Percentiles rank a stretch among this genome's conserved stretches.
Evolutionary conservation across 2,888 invertebrate genomes (phyloP).

Genomic region (Cantharis lateralis): DNA sequence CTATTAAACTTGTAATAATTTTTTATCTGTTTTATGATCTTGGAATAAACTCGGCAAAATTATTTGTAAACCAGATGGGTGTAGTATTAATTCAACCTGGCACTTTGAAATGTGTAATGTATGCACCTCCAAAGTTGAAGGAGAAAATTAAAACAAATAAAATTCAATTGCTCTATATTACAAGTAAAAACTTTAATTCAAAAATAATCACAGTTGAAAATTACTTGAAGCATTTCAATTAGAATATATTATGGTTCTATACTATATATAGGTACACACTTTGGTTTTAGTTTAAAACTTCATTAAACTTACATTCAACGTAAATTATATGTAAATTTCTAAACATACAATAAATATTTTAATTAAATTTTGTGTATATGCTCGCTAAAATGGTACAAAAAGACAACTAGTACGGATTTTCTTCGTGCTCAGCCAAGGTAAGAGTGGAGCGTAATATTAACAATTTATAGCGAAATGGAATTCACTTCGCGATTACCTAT

Average conservation of each 20-base stretch:
- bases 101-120: neutral
- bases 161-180: neutral
- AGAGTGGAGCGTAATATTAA: neutral
- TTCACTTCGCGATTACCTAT: neutral
- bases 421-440: neutral
- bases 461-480: neutral
- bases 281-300: neutral
- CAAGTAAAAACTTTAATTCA: neutral
- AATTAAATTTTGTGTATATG: neutral
- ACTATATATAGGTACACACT: neutral
- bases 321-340: neutral
- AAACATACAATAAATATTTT: neutral
- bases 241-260: neutral
- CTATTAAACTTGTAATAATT: too few species aligned
- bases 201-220: neutral
- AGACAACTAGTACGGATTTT: neutral
- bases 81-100: neutral
- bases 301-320: neutral
- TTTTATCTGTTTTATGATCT: neutral
- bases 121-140: neutral
- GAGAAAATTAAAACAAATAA: neutral
- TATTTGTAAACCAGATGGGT: neutral
- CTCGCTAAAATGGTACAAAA: neutral
- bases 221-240: neutral
- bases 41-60: neutral